Conservation (phyloP, 2,888 invertebrate species). For the Pollenia labialis region DNA sequence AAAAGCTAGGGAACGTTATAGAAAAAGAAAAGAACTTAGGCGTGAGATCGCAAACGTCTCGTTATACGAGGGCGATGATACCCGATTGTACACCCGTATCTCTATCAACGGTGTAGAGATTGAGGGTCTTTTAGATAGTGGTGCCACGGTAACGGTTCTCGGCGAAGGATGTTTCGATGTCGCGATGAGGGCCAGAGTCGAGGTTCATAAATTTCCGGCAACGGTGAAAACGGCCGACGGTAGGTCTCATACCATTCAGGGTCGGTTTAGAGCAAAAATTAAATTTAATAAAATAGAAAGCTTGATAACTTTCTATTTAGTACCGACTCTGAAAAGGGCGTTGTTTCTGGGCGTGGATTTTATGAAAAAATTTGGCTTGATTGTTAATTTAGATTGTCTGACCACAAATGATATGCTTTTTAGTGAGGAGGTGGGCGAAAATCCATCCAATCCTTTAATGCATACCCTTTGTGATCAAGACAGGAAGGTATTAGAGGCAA, state of each 20-base stretch:
- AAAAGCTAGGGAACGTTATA: not conserved
- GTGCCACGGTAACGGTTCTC: constrained; percentile 32
- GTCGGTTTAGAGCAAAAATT: constrained; percentile 23
- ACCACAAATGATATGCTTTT: too few relatives aligned
- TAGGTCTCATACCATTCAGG: not conserved
- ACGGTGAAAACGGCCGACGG: constrained; percentile 23
- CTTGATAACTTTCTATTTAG: too few relatives aligned
- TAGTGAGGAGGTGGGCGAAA: too few relatives aligned
- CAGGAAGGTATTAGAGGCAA: too few relatives aligned
- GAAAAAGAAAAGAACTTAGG: not conserved
- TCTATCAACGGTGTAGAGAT: not conserved
- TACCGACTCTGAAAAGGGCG: not conserved
- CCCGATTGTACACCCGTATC: constrained; percentile 3
- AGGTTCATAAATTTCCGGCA: not conserved
- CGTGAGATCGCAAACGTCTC: not conserved
- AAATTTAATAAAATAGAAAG: not conserved
- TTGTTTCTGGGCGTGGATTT: not conserved
- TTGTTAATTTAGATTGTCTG: too few relatives aligned
- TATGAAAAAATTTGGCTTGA: not conserved
- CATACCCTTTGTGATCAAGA: too few relatives aligned
- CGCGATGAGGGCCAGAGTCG: not conserved
- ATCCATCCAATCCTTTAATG: too few relatives aligned
- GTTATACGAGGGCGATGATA: not conserved
- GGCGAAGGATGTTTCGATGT: constrained; percentile 25
- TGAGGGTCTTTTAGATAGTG: constrained; percentile 33